These are phyloP conservation scores for Vannuccia rotundouncinata DNA, from an alignment of 2,888 invertebrate species.

Conservation along the genomic window DNA sequence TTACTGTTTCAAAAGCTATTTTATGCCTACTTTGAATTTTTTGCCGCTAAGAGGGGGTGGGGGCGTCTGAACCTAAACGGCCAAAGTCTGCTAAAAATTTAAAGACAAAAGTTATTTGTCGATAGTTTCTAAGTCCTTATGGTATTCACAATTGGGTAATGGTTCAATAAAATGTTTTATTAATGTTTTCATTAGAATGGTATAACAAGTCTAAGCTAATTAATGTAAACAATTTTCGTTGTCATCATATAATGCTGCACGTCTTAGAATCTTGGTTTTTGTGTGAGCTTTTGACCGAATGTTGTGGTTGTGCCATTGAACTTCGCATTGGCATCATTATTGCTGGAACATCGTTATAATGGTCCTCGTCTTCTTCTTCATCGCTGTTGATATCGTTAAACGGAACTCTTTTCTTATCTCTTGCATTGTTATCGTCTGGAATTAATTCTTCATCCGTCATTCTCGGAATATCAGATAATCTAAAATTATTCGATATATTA, in stretches of 20 bases:
- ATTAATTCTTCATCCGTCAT: background rate
- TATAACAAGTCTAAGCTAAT: background rate
- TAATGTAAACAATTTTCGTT: no score
- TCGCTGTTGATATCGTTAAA: background rate
- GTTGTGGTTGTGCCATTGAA: background rate
- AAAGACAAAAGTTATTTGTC: no score
- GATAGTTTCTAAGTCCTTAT: no score
- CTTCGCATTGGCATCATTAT: background rate
- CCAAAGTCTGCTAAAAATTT: no score
- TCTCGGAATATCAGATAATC: background rate
- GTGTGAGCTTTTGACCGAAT: background rate
- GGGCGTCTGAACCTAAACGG: no score
- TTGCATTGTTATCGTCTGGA: background rate
- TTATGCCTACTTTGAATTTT: no score
- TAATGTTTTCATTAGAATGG: no score
- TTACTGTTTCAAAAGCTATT: no score
- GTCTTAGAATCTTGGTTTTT: background rate
- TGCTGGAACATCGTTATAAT: background rate
- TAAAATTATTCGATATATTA: no score
- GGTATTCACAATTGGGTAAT: no score
- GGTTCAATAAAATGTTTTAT: no score
- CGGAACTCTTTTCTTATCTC: background rate
- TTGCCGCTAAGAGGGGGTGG: no score
- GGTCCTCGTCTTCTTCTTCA: background rate
- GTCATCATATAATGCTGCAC: background rate